Evolutionary conservation across 2,113 vertebrate genomes (phyloP).

Genomic region (Ginglymostoma cirratum): DNA sequence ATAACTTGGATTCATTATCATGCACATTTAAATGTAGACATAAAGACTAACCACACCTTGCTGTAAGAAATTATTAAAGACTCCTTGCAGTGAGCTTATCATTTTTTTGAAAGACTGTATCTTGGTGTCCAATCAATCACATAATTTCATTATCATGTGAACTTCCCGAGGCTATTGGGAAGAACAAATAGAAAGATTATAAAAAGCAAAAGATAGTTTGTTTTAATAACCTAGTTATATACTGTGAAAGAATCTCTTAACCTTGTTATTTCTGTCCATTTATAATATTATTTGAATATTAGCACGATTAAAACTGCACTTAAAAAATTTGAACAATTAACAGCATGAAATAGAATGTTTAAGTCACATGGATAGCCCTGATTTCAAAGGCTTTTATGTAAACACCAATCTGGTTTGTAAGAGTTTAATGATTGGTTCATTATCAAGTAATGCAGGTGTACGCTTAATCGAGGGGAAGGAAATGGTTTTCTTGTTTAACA

Average conservation of each 20-base stretch:
- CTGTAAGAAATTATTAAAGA: constrained; percentile 8
- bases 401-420: background rate
- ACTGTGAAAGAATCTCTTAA: background rate
- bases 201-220: background rate
- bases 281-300: constrained; percentile 6
- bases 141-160: constrained; percentile 20
- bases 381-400: background rate
- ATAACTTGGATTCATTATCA: background rate
- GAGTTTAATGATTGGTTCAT: constrained; percentile 13
- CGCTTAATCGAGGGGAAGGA: background rate
- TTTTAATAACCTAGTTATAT: constrained; percentile 16
- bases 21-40: background rate
- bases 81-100: background rate
- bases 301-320: background rate
- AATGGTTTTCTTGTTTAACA: background rate
- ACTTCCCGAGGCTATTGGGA: constrained; percentile 16
- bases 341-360: background rate
- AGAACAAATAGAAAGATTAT: constrained; percentile 23
- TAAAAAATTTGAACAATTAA: background rate
- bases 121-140: constrained; percentile 25
- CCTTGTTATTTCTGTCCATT: background rate
- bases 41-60: background rate
- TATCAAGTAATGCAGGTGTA: background rate
- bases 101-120: background rate
- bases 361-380: background rate